Evolutionary conservation across 2,888 invertebrate genomes (phyloP), one percentile per base, ranked within the genome.

Genomic region (Oligia fasciuncula): DNA sequence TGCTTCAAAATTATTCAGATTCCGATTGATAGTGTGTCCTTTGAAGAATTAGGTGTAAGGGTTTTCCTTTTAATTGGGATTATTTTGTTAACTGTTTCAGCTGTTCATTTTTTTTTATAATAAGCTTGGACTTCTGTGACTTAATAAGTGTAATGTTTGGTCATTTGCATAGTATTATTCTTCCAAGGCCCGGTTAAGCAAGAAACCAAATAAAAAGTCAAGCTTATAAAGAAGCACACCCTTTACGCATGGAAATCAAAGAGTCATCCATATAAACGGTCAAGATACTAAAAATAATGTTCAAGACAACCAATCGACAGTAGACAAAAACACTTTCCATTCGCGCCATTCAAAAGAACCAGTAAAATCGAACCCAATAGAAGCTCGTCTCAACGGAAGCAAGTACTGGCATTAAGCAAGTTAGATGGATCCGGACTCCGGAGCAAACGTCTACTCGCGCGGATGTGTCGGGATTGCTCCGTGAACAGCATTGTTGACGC

Each of bases 401-500:
- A 81, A 79, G 69, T 49, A 67, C 76, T 60, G 72, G 70, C 73
- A 79, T 77, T 82, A 86, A 78, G 46, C 74, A 85, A 86, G 87
- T 84, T 84, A 80, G 79, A 84, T 84, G 62, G 79, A 80, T 86
- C 74, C 81, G 43, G 75, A 54, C 17, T 80, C 66, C 76, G 67
- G 62, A 78, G 82, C 85, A 80, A 81, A 87, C 63, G 76, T 73
- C 73, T 80, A 73, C 77, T 60, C 35, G 69, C 46, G 73, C 68
- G 76, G 76, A 77, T 73, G 76, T 60, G 23, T 51, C 65, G 74
- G 76, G 57, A 84, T 88, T 83, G 87, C 77, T 84, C 70, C 46
- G 76, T 75, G 83, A 78, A 80, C 79, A 77, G 80, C 74, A 68
- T 80, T 84, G 86, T 86, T 84, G 76, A 80, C 73, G 68, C 57